A percentile compares a stretch with the other conserved stretches of the same genome.
Conservation (phyloP, 2,113 vertebrate genomes). For the Orcinus orca region DNA sequence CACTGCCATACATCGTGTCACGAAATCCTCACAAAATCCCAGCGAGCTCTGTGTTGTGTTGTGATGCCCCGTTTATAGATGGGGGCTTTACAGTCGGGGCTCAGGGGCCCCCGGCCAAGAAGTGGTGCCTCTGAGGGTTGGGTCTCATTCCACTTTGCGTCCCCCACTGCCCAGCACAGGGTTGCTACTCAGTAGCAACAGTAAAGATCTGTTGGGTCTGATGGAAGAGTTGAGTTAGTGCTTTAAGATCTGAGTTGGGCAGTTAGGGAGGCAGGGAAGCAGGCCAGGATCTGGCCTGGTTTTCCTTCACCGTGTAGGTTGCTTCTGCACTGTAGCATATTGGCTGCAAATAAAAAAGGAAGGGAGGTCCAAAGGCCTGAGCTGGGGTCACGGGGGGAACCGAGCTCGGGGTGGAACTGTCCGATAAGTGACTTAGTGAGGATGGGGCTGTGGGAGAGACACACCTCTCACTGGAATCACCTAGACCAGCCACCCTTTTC, state of each 20-base stretch:
- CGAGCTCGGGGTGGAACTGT: no score
- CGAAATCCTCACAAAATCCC: not conserved
- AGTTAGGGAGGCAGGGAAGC: not conserved
- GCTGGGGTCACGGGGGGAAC: fast-evolving
- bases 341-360: not conserved
- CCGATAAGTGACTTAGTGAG: not conserved
- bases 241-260: conserved; percentile 28
- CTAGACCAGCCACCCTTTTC: not conserved
- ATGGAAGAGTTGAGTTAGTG: not conserved
- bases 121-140: not conserved
- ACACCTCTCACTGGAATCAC: not conserved
- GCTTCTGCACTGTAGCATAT: not conserved
- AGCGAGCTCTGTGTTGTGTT: not conserved
- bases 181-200: not conserved
- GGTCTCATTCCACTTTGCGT: not conserved
- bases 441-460: fast-evolving
- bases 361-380: not conserved
- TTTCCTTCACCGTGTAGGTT: not conserved
- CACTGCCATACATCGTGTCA: fast-evolving
- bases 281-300: conserved; percentile 30
- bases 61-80: not conserved
- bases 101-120: not conserved
- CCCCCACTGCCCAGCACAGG: not conserved
- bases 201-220: not conserved
- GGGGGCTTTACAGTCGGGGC: not conserved